phyloP scores from a whole-genome alignment of 1,140 invertebrate species.

The Drosophila novamexicana region DNA sequence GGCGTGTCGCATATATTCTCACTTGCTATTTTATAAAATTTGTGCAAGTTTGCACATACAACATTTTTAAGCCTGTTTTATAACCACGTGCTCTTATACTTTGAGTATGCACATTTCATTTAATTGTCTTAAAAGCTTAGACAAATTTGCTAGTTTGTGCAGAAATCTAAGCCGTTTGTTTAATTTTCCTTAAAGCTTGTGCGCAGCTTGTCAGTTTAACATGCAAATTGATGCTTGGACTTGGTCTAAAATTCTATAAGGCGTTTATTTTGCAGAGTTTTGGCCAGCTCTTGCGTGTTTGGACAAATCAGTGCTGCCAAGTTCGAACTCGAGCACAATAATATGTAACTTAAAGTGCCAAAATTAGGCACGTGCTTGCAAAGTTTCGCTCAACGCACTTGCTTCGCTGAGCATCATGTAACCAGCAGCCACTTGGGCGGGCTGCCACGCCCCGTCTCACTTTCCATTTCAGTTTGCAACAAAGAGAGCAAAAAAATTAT shows the following conservation, averaged over 20 bases:
- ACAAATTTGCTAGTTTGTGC: background rate
- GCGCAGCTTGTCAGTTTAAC: too few species aligned
- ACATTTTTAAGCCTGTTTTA: too few species aligned
- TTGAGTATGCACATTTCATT: too few species aligned
- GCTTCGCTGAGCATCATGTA: conserved; percentile 17
- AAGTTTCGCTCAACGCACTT: background rate
- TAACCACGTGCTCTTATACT: too few species aligned
- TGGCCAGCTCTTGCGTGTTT: background rate
- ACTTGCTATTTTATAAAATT: too few species aligned
- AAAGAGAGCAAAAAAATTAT: background rate
- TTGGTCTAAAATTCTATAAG: too few species aligned
- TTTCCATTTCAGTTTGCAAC: conserved; percentile 43
- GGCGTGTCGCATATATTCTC: too few species aligned
- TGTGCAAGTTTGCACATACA: too few species aligned
- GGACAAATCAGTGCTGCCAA: background rate
- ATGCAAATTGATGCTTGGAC: too few species aligned
- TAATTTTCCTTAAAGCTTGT: too few species aligned
- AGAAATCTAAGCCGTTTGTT: too few species aligned
- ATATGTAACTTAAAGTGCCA: background rate
- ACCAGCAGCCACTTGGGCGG: background rate
- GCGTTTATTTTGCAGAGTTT: too few species aligned
- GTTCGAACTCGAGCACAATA: background rate
- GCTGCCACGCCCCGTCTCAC: conserved; percentile 22
- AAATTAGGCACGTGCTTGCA: conserved; percentile 11
- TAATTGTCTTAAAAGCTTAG: background rate